Base-by-base conservation (phyloP, 1,140 invertebrate genomes). In the Pogonus chalceus region DNA sequence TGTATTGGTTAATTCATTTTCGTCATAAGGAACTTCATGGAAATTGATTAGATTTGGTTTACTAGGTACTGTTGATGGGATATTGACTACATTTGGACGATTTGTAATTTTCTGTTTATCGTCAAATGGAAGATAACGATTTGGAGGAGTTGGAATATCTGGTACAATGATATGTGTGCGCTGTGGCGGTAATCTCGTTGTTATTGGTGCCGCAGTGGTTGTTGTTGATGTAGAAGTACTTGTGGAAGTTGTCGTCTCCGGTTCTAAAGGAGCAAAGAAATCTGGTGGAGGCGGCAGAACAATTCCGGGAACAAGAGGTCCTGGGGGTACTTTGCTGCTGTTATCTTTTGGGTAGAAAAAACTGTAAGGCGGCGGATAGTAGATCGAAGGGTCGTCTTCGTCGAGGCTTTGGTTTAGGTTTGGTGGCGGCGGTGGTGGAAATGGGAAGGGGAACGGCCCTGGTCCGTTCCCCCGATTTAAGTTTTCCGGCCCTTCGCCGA, bases 281-380 rank as follows among this genome's bases (percentile, higher is more conserved):
- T 91, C 82, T 0, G 87, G 87, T 0, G 90, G 90, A 1, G 90
- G 90, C 2, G 90, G 88, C 24, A 92, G 69, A 14, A 92, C 84
- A 46, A 92, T 89, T 20, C 90, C 90, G 2, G 90, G 90, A 2
- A 91, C 89, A 43, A 92, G 67, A 0, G 89, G 90, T 49, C 90
- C 90, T 0, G 89, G 84, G 14, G 87, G 84, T 31, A 91, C 87
- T 18, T 72, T 73, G 23, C 82, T 86, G 0, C 82, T 76, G 68
- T 91, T 89, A 62, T 89, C 87, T 61, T 78, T 81, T 56, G 76
- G 77, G 69, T 90, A 92, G 54, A 83, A 82, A 72, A 91, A 92
- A 70, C 87, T 90, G 72, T 92, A 91, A 1, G 87, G 85, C 60
- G 88, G 88, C 55, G 88, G 88, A 77, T 92, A 90, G 64, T 90